Percentiles rank a stretch among this genome's conserved stretches.
Conservation (phyloP, 2,888 invertebrate genomes). For the Folsomia candida region DNA sequence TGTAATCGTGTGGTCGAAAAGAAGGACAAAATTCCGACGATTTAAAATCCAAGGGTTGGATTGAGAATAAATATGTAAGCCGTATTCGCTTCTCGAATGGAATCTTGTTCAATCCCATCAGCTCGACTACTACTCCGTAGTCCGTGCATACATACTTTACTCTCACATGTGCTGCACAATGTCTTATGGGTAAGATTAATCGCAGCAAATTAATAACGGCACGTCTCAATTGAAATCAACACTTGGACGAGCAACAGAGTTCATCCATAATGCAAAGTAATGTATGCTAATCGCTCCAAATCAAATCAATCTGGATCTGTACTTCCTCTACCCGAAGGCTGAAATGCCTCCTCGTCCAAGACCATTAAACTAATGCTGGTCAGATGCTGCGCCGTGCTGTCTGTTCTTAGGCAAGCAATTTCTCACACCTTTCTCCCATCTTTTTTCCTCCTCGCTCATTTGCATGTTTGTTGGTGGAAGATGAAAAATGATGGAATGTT, state of each 20-base stretch:
- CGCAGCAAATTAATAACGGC: constrained; percentile 48
- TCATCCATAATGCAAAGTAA: constrained; percentile 1
- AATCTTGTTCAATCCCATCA: not conserved
- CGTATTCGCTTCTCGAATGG: not conserved
- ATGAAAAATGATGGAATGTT: constrained; percentile 8
- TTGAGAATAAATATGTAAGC: not conserved
- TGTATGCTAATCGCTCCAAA: not conserved
- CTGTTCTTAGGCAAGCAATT: no score
- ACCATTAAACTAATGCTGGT: no score
- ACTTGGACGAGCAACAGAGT: constrained; percentile 17
- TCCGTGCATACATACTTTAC: no score
- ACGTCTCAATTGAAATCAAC: constrained; percentile 49
- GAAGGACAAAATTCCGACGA: not conserved
- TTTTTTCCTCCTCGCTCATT: no score
- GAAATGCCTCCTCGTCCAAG: no score
- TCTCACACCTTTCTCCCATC: no score
- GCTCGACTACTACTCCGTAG: no score
- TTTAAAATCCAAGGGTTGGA: no score
- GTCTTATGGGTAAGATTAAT: constrained; percentile 45
- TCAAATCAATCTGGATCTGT: constrained; percentile 12
- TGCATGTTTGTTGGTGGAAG: not conserved
- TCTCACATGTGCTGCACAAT: no score
- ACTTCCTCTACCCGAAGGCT: not conserved
- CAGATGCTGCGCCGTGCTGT: no score
- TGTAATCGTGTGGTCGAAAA: not conserved